Conservation (phyloP, 2,797 vertebrate genomes). For the Enteromius radiatus region DNA sequence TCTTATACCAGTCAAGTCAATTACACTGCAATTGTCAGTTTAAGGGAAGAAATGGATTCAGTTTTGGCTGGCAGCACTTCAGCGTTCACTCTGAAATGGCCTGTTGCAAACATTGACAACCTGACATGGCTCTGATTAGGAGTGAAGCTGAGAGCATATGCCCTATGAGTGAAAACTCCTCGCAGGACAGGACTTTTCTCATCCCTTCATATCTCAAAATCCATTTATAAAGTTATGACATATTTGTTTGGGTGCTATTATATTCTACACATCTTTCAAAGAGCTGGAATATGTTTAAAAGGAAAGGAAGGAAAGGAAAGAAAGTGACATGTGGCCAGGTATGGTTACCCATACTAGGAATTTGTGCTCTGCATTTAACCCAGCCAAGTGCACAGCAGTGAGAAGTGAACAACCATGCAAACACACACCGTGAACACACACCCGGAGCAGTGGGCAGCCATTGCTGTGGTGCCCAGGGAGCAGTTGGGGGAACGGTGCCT, state of each 20-base stretch:
- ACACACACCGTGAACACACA: too few species aligned
- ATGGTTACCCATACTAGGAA: too few species aligned
- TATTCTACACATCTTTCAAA: slow-evolving; percentile 7
- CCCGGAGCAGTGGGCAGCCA: too few species aligned
- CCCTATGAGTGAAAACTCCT: background rate
- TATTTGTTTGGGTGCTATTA: background rate
- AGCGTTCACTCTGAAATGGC: slow-evolving; percentile 15
- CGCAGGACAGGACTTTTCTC: background rate
- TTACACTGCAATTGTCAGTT: slow-evolving; percentile 8
- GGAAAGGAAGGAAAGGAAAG: too few species aligned
- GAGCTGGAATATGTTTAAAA: background rate
- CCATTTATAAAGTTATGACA: background rate
- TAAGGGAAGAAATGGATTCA: background rate
- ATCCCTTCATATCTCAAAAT: slow-evolving; percentile 4
- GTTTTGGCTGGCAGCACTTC: slow-evolving; percentile 14
- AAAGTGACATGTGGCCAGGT: too few species aligned
- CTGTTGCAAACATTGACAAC: background rate
- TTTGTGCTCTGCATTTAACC: too few species aligned
- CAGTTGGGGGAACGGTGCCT: too few species aligned
- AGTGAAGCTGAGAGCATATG: slow-evolving; percentile 2
- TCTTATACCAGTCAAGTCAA: slow-evolving; percentile 9
- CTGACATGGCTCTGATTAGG: slow-evolving; percentile 13
- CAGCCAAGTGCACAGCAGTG: too few species aligned
- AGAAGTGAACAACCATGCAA: too few species aligned
- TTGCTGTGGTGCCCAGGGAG: too few species aligned